Conservation (phyloP, 2,888 invertebrate genomes). For the Microplitis deprimator region DNA sequence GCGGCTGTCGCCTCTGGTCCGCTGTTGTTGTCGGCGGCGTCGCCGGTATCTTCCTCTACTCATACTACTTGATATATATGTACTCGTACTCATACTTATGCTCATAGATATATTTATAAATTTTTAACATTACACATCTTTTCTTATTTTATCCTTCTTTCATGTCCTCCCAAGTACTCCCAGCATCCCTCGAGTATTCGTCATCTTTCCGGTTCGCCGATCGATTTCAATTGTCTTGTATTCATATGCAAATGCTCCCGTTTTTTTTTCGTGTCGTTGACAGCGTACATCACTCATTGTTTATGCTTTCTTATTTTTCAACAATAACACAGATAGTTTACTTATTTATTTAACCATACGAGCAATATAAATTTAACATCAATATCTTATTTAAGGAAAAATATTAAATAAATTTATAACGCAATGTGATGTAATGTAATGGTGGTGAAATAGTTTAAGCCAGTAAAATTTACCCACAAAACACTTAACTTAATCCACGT, state of each 20-base stretch:
- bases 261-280: not conserved
- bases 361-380: no score
- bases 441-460: not conserved
- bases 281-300: not conserved
- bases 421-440: not conserved
- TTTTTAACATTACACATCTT: not conserved
- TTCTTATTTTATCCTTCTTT: not conserved
- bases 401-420: not conserved
- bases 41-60: conserved; percentile 33
- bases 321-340: not conserved
- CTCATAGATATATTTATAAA: not conserved
- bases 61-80: conserved; percentile 11
- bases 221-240: conserved; percentile 12
- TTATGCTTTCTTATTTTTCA: not conserved
- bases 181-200: conserved; percentile 6
- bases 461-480: not conserved
- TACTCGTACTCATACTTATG: conserved; percentile 8
- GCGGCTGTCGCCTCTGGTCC: conserved; percentile 44
- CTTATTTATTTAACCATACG: no score
- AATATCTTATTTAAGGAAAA: no score
- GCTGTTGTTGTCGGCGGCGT: conserved; percentile 38
- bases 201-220: conserved; percentile 2
- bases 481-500: conserved; percentile 8
- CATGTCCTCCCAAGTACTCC: not conserved
- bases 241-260: not conserved